Evolutionary conservation across 2,888 invertebrate genomes (phyloP), one percentile per base, ranked within the genome.

Genomic region (Lysandra bellargus): DNA sequence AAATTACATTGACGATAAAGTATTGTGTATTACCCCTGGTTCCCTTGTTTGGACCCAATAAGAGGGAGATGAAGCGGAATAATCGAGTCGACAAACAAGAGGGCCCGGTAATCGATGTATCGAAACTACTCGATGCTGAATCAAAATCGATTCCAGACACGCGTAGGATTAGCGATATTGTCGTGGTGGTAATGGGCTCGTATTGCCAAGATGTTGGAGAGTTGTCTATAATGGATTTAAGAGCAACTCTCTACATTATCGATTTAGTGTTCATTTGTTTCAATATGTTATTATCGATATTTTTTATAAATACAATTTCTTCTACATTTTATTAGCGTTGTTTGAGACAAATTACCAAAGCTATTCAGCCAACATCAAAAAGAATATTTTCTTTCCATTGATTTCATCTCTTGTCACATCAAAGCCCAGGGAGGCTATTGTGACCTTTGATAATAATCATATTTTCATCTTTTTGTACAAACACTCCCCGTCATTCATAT

Each of bases 1-100:
- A 76, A 76, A 76, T 76, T 53, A 76, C 76, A 76, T 76, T 76
- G 60, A 79, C 81, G 78, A 81, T 80, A 78, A 80, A 79, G 79
- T 75, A 80, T 78, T 80, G 78, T 75, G 61, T 72, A 60, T 61
- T 61, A 17, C n/a, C 80, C 77, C 74, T 75, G 82, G 76, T 53
- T 49, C 76, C 82, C 83, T 84, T 84, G 83, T 86, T 84, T 84
- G 83, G 83, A 84, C 88, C 90, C 91, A 93, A 93, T 93, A 93
- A 91, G 87, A 86, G 90, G 89, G 88, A 91, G 90, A 92, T 90
- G 93, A 91, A 90, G 91, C 88, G 92, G 91, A 92, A 93, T 93
- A 93, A 93, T 93, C 92, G 92, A 90, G 89, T 87, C 88, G 93
- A 93, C 93, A 93, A 92, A 93, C 92, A 92, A 91, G 92, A 91